Conservation (phyloP, 2,113 vertebrate species). For the Nansenia antarctica region DNA sequence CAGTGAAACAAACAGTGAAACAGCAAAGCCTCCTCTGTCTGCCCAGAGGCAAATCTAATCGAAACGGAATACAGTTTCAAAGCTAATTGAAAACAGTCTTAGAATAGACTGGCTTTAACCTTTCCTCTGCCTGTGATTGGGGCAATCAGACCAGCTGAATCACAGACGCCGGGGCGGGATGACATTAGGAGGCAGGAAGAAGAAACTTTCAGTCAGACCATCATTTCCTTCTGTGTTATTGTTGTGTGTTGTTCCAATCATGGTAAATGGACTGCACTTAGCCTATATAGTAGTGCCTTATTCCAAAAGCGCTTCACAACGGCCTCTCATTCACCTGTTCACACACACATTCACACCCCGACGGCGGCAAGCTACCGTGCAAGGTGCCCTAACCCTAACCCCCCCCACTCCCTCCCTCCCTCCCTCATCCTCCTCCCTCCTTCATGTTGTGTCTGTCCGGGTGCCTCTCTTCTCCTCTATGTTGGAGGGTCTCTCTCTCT, state of each 20-base stretch:
- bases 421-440: no score
- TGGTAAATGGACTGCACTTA: no score
- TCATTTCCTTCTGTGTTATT: not conserved
- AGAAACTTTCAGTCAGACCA: not conserved
- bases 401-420: not conserved
- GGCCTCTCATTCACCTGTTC: not conserved
- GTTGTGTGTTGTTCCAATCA: not conserved
- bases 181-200: not conserved
- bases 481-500: not conserved
- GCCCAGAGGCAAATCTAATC: constrained; percentile 27
- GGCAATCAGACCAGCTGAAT: constrained; percentile 11
- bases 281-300: no score
- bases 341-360: no score
- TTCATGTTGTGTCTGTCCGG: no score
- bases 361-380: no score
- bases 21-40: constrained; percentile 2
- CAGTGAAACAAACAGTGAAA: constrained; percentile 8
- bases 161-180: constrained; percentile 9
- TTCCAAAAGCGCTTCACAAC: no score
- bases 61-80: constrained; percentile 9
- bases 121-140: constrained; percentile 39
- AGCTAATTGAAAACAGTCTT: constrained; percentile 32
- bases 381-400: no score
- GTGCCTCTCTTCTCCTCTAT: no score
- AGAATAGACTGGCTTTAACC: constrained; percentile 42